Conservation (phyloP, 2,888 invertebrate genomes). For the Flexamia atlantica region DNA sequence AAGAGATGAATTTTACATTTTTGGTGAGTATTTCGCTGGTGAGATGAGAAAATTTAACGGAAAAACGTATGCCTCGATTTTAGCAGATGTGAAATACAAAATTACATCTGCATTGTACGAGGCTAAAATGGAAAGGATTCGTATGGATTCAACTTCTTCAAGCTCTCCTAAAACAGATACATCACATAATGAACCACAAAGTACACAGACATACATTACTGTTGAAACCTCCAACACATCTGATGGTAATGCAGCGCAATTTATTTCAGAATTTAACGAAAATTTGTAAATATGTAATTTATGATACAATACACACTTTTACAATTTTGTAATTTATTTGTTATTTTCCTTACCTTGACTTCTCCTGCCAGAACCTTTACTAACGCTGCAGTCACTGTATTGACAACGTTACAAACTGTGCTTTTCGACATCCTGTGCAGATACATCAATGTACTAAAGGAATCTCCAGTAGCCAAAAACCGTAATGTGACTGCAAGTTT, state of each 20-base stretch:
- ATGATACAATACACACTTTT: constrained; percentile 34
- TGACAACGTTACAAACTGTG: constrained; percentile 45
- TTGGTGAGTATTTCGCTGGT: constrained; percentile 48
- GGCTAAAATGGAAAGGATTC: constrained; percentile 45
- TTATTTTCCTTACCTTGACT: constrained; percentile 44
- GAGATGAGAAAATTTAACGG: constrained; percentile 35
- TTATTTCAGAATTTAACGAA: constrained; percentile 35
- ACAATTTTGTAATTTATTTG: constrained; percentile 13
- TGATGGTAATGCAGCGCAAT: constrained; percentile 19
- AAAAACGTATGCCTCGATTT: constrained; percentile 22
- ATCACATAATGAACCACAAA: constrained; percentile 31
- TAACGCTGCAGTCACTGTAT: constrained; percentile 53
- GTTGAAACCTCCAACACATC: constrained; percentile 41
- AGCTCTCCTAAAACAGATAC: constrained; percentile 7
- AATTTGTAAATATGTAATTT: constrained; percentile 39
- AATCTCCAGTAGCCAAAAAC: constrained; percentile 50
- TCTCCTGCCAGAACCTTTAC: constrained; percentile 38
- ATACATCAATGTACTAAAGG: constrained; percentile 44
- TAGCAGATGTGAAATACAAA: constrained; percentile 38
- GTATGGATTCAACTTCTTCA: constrained; percentile 41
- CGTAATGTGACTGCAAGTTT: constrained; percentile 49
- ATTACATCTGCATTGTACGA: constrained; percentile 44
- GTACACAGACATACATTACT: constrained; percentile 41
- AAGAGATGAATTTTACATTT: constrained; percentile 47
- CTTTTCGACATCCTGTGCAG: constrained; percentile 43